Conservation (phyloP, 2,797 vertebrate species). For the Xiphorhynchus erythropygius region DNA sequence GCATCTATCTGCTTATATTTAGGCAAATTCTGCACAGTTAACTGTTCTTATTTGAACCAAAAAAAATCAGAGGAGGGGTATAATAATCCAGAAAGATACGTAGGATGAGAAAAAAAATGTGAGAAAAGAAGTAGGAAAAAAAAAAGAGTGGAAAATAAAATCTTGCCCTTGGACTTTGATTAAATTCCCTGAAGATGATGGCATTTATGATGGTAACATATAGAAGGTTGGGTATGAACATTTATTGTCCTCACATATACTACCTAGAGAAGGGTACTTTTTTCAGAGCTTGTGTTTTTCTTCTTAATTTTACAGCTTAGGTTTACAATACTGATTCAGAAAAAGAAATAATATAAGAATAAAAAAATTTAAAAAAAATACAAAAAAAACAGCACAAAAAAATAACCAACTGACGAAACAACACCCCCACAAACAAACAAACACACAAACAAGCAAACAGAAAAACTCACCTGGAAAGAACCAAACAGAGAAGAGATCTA, state of each 20-base stretch:
- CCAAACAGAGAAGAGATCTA: neutral
- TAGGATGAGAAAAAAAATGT: neutral
- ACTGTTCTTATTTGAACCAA: neutral
- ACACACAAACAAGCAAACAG: too few relatives aligned
- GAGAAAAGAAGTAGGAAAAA: neutral
- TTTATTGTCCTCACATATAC: neutral
- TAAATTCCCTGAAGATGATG: neutral
- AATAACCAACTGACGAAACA: neutral
- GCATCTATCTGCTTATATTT: neutral
- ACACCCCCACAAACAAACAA: too few relatives aligned
- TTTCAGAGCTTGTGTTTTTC: neutral
- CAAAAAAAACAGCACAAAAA: neutral
- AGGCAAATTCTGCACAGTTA: neutral
- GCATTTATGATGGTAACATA: neutral
- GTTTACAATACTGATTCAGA: neutral
- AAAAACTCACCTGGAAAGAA: neutral
- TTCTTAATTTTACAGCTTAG: neutral
- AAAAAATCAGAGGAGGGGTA: neutral
- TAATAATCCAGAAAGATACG: neutral
- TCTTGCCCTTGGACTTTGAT: neutral
- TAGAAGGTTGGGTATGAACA: neutral
- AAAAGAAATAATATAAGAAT: neutral
- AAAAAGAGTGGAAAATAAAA: accelerated
- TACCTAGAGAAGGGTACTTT: accelerated
- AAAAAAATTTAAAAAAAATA: neutral